Conservation (phyloP, 1,140 invertebrate species). For the Nephotettix cincticeps region DNA sequence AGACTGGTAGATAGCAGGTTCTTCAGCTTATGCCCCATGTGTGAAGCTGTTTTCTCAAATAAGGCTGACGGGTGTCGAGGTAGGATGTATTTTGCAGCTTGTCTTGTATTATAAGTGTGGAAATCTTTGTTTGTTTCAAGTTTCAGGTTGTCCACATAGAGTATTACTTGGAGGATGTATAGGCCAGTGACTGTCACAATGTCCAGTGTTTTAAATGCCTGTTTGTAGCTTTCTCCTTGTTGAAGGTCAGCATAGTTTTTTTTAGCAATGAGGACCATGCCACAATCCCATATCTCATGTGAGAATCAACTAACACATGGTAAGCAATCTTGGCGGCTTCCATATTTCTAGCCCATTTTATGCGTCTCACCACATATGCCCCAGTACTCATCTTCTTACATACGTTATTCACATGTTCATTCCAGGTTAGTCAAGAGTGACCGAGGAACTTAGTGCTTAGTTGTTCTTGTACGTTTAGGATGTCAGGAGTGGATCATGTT, state of each 20-base stretch:
- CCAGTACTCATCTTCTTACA: no score
- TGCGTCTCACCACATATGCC: no score
- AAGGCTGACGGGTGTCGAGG: background rate
- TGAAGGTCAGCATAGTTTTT: background rate
- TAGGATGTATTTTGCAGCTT: background rate
- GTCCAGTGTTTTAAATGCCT: background rate
- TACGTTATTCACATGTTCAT: background rate
- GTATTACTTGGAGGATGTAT: no score
- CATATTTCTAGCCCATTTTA: background rate
- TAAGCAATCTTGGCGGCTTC: background rate
- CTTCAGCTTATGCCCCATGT: no score
- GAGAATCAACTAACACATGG: no score
- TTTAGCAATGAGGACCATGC: background rate
- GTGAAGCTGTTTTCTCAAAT: background rate
- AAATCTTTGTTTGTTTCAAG: background rate
- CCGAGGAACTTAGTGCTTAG: background rate
- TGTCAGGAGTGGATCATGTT: background rate
- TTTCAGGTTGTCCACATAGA: no score
- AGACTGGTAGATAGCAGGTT: no score
- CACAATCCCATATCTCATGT: background rate
- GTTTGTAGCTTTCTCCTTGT: background rate
- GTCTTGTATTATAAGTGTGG: no score
- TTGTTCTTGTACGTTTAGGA: background rate
- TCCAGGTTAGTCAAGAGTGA: background rate
- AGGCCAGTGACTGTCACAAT: background rate